phyloP scores from a whole-genome alignment of 1,140 invertebrate species.

The Anastatus disparis region DNA sequence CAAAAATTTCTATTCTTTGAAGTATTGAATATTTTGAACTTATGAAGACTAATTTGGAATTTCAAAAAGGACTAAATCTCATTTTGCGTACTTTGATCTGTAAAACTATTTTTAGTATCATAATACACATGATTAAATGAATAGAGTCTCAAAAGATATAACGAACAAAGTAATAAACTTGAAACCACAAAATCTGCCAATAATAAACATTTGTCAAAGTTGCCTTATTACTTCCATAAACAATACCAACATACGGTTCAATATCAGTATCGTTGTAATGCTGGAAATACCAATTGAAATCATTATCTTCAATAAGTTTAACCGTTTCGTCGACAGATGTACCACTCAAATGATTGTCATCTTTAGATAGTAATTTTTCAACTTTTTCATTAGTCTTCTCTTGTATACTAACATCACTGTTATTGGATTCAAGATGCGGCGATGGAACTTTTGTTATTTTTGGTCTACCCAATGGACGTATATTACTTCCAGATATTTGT shows the following conservation, averaged over 20 bases:
- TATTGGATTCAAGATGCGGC: constrained; percentile 55
- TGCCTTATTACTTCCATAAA: constrained; percentile 43
- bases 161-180: background rate
- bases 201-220: background rate
- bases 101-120: background rate
- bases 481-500: constrained; percentile 42
- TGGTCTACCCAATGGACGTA: constrained; percentile 63
- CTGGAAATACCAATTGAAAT: constrained; percentile 81
- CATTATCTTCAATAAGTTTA: constrained; percentile 59
- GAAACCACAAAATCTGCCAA: background rate
- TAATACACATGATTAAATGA: background rate
- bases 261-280: constrained; percentile 80
- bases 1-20: background rate
- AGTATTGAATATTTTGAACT: too few relatives aligned
- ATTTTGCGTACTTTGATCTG: too few relatives aligned
- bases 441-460: constrained; percentile 75
- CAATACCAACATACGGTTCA: constrained; percentile 72
- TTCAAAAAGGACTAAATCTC: too few relatives aligned
- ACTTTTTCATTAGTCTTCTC: constrained; percentile 1
- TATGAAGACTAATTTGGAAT: too few relatives aligned
- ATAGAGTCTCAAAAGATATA: constrained; percentile 1
- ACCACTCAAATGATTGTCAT: constrained; percentile 30
- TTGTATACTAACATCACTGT: constrained; percentile 30
- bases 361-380: constrained; percentile 38
- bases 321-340: constrained; percentile 44